Evolutionary conservation across 1,140 invertebrate species (phyloP).

Genomic region (Saccostrea echinata): DNA sequence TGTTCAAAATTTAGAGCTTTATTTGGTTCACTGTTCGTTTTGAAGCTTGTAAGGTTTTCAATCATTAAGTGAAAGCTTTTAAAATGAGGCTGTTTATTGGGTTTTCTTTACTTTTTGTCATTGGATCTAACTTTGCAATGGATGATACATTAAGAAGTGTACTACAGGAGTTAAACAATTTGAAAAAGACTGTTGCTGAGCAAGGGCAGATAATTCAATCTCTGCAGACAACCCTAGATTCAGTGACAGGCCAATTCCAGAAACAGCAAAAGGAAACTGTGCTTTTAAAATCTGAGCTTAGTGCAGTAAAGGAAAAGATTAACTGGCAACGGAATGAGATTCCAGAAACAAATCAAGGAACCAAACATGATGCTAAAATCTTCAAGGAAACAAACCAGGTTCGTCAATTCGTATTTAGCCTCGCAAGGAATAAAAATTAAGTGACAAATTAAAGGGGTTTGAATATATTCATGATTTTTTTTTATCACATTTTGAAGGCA

Average conservation of each 20-base stretch:
- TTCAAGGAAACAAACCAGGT: neutral
- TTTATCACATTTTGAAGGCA: too few relatives aligned
- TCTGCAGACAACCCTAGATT: neutral
- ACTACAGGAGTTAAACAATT: neutral
- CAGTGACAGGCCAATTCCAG: neutral
- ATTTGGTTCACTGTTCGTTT: neutral
- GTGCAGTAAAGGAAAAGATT: neutral
- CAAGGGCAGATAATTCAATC: neutral
- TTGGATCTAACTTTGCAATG: neutral
- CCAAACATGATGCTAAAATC: too few relatives aligned
- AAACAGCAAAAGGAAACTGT: neutral
- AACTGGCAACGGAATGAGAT: neutral
- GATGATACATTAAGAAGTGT: neutral
- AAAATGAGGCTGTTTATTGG: neutral
- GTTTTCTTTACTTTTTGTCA: neutral
- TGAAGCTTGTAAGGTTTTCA: neutral
- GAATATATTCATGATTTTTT: too few relatives aligned
- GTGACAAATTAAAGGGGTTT: too few relatives aligned
- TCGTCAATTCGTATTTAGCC: neutral
- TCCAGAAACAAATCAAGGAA: neutral
- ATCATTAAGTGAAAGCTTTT: neutral
- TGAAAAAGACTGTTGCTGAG: neutral
- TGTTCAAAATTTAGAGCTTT: too few relatives aligned
- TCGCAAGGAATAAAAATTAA: too few relatives aligned
- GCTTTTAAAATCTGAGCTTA: neutral